Evolutionary conservation across 2,888 invertebrate genomes (phyloP).

Genomic region (Sympetrum striolatum): DNA sequence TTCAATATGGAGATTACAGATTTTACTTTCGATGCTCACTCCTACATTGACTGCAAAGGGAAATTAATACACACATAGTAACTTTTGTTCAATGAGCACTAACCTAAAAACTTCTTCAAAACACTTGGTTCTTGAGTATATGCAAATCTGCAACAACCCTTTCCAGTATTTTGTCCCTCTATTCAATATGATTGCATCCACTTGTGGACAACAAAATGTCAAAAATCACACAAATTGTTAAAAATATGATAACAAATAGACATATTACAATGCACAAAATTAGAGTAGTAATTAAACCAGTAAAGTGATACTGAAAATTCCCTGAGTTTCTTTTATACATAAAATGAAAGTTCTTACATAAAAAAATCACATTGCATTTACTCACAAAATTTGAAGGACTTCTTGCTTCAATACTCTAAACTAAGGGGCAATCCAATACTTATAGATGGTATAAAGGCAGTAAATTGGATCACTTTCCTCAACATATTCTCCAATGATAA

Average conservation of each 20-base stretch:
- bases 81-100: background rate
- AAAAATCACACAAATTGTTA: constrained; percentile 40
- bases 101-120: background rate
- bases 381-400: constrained; percentile 27
- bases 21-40: background rate
- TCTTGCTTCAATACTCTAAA: constrained; percentile 9
- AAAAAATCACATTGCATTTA: constrained; percentile 8
- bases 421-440: background rate
- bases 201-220: constrained; percentile 29
- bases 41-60: background rate
- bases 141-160: background rate
- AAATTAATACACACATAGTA: background rate
- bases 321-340: constrained; percentile 44
- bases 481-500: background rate
- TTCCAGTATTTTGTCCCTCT: constrained; percentile 7
- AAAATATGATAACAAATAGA: constrained; percentile 40
- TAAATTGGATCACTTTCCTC: background rate
- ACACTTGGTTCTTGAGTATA: constrained; percentile 2
- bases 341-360: constrained; percentile 40
- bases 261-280: constrained; percentile 34
- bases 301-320: constrained; percentile 45
- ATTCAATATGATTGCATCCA: constrained; percentile 36
- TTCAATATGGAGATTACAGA: background rate
- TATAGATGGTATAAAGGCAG: background rate
- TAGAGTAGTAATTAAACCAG: constrained; percentile 44